Conservation (phyloP, 2,797 vertebrate species). For the Borostomias antarcticus region DNA sequence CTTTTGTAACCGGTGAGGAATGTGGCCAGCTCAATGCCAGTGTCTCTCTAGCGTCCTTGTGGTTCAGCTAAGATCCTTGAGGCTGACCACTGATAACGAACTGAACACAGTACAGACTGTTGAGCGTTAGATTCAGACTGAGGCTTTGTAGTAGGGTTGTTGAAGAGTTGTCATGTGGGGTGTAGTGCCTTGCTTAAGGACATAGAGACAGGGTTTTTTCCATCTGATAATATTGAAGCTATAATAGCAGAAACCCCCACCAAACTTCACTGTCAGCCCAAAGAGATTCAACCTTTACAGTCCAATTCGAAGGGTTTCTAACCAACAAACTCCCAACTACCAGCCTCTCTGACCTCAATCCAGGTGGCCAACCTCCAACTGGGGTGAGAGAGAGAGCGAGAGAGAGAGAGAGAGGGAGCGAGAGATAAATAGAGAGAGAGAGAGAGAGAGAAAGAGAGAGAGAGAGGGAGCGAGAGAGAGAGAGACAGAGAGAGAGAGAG, state of each 20-base stretch:
- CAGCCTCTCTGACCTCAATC: not conserved
- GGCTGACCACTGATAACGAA: not conserved
- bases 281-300: not conserved
- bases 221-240: too few relatives aligned
- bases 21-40: conserved; percentile 6
- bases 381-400: not conserved
- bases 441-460: not conserved
- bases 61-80: not conserved
- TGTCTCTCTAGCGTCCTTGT: not conserved
- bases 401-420: not conserved
- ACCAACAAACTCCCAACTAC: not conserved
- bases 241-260: too few relatives aligned
- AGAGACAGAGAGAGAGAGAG: too few relatives aligned
- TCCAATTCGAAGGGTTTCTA: not conserved
- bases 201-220: too few relatives aligned
- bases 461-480: not conserved
- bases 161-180: not conserved
- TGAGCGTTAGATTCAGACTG: too few relatives aligned
- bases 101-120: not conserved
- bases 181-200: not conserved
- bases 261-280: not conserved
- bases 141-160: not conserved
- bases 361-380: too few relatives aligned
- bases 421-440: not conserved
- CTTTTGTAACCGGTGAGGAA: conserved; percentile 15